A percentile compares a stretch with the other conserved stretches of the same genome.
These are phyloP conservation scores for Littorina saxatilis DNA, from an alignment of 1,140 invertebrate species.

Conservation along the genomic window DNA sequence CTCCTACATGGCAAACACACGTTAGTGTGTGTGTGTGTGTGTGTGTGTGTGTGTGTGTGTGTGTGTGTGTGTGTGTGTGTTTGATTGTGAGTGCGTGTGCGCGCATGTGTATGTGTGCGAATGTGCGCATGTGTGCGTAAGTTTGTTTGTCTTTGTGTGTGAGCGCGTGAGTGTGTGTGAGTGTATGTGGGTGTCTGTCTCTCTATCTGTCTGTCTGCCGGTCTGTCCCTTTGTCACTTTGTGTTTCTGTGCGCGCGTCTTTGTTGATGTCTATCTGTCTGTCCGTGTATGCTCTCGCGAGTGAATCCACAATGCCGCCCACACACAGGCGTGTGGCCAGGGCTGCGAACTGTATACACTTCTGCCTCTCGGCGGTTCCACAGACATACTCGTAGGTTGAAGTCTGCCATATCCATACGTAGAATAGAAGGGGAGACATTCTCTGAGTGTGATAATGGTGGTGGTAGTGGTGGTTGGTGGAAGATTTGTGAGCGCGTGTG, in stretches of 20 bases:
- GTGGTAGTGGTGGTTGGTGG: not conserved
- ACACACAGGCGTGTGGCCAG: no score
- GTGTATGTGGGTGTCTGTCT: no score
- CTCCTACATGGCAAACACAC: not conserved
- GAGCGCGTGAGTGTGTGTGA: no score
- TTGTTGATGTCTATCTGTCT: constrained; percentile 9
- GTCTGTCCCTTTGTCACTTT: not conserved
- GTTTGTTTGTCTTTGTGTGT: no score
- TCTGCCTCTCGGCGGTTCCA: not conserved
- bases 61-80: constrained; percentile 5
- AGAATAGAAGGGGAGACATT: not conserved
- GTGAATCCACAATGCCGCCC: no score
- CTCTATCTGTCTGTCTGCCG: not conserved
- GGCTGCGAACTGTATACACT: not conserved
- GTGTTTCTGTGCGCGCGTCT: no score
- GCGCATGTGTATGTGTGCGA: no score
- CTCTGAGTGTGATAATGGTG: not conserved
- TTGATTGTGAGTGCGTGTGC: no score
- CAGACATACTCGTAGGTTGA: not conserved
- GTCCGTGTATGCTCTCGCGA: no score
- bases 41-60: not conserved
- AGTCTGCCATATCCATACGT: not conserved
- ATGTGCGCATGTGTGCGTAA: no score
- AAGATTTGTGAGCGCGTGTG: not conserved
- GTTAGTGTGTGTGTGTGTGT: not conserved